Percentiles rank a stretch among this genome's conserved stretches.
These are phyloP conservation scores for Platycercus adscitus DNA, from an alignment of 2,113 vertebrate species.

Conservation along the genomic window DNA sequence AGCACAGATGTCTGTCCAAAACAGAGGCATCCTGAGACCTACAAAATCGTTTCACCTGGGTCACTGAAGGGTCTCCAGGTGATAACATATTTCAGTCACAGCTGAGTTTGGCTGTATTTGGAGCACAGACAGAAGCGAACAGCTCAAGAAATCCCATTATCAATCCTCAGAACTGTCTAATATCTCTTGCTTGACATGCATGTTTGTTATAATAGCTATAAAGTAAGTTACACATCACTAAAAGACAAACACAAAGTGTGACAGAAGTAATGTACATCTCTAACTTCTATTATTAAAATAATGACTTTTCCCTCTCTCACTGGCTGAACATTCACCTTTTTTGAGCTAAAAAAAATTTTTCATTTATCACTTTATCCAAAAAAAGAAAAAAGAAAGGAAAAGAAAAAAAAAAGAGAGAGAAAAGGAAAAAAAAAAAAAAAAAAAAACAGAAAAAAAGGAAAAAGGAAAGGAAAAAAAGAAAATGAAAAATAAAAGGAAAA, in stretches of 20 bases:
- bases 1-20: fast-evolving
- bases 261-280: neutral
- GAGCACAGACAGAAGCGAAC: neutral
- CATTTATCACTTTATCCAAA: neutral
- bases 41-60: fast-evolving
- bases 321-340: conserved; percentile 1
- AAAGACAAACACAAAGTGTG: conserved; percentile 28
- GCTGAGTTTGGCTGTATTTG: neutral
- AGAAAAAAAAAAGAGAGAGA: neutral
- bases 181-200: neutral
- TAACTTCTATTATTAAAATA: conserved; percentile 28
- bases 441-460: no score
- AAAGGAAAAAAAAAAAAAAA: neutral
- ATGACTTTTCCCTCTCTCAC: conserved; percentile 21
- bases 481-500: no score
- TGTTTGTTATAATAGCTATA: neutral
- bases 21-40: neutral
- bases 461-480: no score
- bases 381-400: neutral
- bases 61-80: neutral
- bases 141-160: neutral
- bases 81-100: neutral
- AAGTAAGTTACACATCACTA: conserved; percentile 9
- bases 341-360: conserved; percentile 21
- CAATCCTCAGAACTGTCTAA: neutral